Base-by-base conservation (phyloP, 1,140 invertebrate genomes). In the Sarcophaga bullata region DNA sequence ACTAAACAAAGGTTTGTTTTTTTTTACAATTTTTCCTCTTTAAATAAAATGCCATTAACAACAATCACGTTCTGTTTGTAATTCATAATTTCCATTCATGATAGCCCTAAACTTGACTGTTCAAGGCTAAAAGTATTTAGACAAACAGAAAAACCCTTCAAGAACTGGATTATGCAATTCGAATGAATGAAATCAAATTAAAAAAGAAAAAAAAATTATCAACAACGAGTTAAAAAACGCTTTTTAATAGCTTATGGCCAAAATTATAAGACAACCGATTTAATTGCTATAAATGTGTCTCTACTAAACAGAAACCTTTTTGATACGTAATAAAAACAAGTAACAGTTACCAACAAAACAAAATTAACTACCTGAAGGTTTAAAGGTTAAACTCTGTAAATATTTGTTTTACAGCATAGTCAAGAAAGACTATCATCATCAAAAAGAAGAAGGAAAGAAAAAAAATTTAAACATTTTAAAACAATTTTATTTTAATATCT, bases 271-370 rank as follows among this genome's bases (percentile, higher is more conserved):
- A 87, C 85, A 87, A 88, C 83, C 17, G 17, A 84, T 83, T 81
- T 88, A 88, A 88, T 88, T 88, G 87, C 87, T 88, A 86, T 88
- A 88, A 88, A 88, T 86, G 85, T 86, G 84, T 62, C 80, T 47
- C n/a, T 68, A 37, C n/a, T 47, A 80, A 62, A 80, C 17, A 52
- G 15, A 15, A 7, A 62, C 62, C 37, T 62, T 17, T 1, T n/a
- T 25, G 54, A 19, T 58, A 47, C n/a, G 15, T 46, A 8, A 4
- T 17, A 8, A n/a, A n/a, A 15, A n/a, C 13, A 17, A 62, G 17
- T 7, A 62, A 68, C 62, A 8, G 17, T 68, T 68, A 8, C 19
- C n/a, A 68, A 25, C 6, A 8, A 68, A 68, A 25, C 6, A 8
- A 68, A 19, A 68, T 68, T 25, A 25, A 68, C 62, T 68, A 25